These are phyloP conservation scores for Cordilura impudica DNA, from an alignment of 2,888 invertebrate species.

Conservation along the genomic window DNA sequence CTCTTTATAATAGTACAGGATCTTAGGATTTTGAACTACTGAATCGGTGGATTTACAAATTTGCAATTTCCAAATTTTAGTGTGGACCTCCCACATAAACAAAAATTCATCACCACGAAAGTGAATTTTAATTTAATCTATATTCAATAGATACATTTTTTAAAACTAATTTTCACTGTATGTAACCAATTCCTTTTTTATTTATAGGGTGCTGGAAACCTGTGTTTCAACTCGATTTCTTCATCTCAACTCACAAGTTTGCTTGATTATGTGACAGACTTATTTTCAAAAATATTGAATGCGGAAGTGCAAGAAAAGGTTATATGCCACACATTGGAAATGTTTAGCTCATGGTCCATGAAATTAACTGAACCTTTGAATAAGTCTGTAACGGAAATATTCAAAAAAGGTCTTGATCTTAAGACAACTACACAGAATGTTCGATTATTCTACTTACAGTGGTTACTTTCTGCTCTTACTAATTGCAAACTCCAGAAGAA, in stretches of 20 bases:
- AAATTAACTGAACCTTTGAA: conserved; percentile 84
- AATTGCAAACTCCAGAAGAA: conserved; percentile 78
- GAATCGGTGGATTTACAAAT: too few relatives aligned
- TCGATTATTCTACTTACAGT: conserved; percentile 87
- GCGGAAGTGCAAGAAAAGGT: conserved; percentile 96
- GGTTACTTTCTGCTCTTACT: conserved; percentile 84
- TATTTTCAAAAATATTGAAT: conserved; percentile 88
- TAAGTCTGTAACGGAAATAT: conserved; percentile 82
- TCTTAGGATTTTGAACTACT: too few relatives aligned
- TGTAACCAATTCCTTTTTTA: conserved; percentile 23
- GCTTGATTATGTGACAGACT: conserved; percentile 82
- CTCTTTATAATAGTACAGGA: too few relatives aligned
- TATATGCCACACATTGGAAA: conserved; percentile 87
- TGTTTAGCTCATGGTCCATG: conserved; percentile 88
- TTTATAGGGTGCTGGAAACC: conserved; percentile 83
- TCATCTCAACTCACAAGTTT: conserved; percentile 80
- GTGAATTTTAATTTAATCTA: too few relatives aligned
- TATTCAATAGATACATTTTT: too few relatives aligned
- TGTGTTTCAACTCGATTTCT: conserved; percentile 84
- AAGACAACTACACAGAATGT: conserved; percentile 89
- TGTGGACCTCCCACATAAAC: too few relatives aligned
- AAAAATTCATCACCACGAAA: too few relatives aligned
- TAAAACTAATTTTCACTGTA: too few relatives aligned
- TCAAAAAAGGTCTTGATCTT: conserved; percentile 85
- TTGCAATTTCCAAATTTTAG: too few relatives aligned